A percentile compares a stretch with the other conserved stretches of the same genome.
These are phyloP conservation scores for Drosophila barbarae DNA, from an alignment of 2,888 invertebrate species.

Conservation along the genomic window DNA sequence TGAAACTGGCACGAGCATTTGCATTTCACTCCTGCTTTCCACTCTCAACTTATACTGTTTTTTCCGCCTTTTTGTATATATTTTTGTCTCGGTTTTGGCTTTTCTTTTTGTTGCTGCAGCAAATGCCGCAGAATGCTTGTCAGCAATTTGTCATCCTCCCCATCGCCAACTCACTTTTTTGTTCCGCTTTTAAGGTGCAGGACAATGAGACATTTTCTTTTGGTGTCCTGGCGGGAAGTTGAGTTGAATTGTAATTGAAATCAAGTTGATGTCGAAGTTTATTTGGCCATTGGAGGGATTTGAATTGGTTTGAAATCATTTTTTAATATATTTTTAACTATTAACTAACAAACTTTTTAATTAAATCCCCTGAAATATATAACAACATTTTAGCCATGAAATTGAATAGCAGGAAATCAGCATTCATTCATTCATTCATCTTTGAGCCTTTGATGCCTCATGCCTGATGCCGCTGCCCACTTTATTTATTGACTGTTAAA, in stretches of 20 bases:
- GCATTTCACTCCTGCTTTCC: conserved; percentile 25
- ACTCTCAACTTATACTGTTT: conserved; percentile 14
- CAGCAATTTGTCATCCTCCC: conserved; percentile 46
- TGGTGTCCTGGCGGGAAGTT: conserved; percentile 3
- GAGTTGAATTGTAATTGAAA: conserved; percentile 11
- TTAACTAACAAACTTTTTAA: background rate
- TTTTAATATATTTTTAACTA: background rate
- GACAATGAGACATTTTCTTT: conserved; percentile 23
- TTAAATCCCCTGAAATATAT: background rate
- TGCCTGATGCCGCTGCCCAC: conserved; percentile 28
- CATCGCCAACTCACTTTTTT: conserved; percentile 22
- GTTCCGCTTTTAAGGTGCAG: conserved; percentile 27
- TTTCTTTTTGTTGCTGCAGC: conserved; percentile 29
- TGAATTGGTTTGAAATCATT: background rate
- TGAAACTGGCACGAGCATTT: conserved; percentile 64
- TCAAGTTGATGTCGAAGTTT: conserved; percentile 3
- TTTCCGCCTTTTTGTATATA: conserved; percentile 5
- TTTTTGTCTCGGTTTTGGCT: conserved; percentile 14
- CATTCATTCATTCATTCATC: conserved; percentile 27
- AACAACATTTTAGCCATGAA: conserved; percentile 8
- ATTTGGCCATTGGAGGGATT: background rate
- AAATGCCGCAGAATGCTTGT: conserved; percentile 58
- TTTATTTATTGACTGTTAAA: conserved; percentile 74
- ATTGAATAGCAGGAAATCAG: conserved; percentile 1
- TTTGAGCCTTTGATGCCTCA: conserved; percentile 9